Evolutionary conservation across 2,888 invertebrate species (phyloP), one percentile per base, ranked within the genome.

Genomic region (Leucania comma): DNA sequence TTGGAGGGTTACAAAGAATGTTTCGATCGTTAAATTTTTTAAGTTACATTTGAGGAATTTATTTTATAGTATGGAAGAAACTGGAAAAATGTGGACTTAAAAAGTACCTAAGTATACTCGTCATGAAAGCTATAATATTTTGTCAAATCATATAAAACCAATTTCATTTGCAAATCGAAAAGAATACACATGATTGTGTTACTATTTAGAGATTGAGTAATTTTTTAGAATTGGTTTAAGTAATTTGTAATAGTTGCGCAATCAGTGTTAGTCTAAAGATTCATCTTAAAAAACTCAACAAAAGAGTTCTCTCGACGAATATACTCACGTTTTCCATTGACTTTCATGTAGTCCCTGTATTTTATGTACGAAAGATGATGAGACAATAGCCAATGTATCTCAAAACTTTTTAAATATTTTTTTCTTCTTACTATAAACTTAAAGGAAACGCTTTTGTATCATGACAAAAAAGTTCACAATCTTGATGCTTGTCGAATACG

Each of bases 251-350:
- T n/a, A 38, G 29, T 32, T 24, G 9, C 5, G 24, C 42, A 24
- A n/a, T 24, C 5, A 3, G 4, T 32, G 10, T 0, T 12, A n/a
- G 1, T 61, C 29, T 26, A 26, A 14, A 32, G 1, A 50, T 26
- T 38, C 2, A 12, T 42, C 20, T 20, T 12, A 56, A 57, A 50
- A 51, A 48, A 1, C n/a, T 38, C 0, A 12, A 1, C 9, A 56
- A 6, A 80, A 69, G n/a, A 68, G 6, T 87, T 89, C 32, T 89
- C 63, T 65, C 17, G 64, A 14, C 75, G 86, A 90, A 81, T 89
- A 92, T 94, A 94, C 93, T 93, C 95, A 95, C 95, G 95, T 93
- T 94, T 95, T 92, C 90, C 91, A 95, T 95, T 91, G 94, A 91
- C 90, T 91, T 90, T 90, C 90, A 89, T 92, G 87, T 87, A 90